These are phyloP conservation scores for Nymphalis polychloros DNA, from an alignment of 2,888 invertebrate species.

Conservation along the genomic window DNA sequence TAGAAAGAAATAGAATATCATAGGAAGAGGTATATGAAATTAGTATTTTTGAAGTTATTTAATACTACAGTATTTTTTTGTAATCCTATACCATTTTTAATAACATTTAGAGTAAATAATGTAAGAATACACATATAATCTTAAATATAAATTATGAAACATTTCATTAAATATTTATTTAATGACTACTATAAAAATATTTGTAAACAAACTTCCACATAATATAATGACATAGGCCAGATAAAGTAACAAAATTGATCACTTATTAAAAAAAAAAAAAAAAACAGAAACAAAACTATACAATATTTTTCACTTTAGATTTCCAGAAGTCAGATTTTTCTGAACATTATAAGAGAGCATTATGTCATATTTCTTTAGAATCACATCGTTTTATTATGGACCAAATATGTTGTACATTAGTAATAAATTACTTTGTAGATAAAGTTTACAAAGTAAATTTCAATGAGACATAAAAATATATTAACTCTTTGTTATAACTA, in stretches of 20 bases:
- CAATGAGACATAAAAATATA: conserved; percentile 7
- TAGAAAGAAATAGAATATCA: not conserved
- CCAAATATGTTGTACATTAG: not conserved
- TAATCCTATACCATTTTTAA: conserved; percentile 1
- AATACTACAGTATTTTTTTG: not conserved
- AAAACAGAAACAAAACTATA: not conserved
- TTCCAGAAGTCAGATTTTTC: not conserved
- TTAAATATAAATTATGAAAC: not conserved
- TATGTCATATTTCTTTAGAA: not conserved
- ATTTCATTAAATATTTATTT: not conserved
- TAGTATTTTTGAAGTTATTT: not conserved
- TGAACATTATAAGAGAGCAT: conserved; percentile 8
- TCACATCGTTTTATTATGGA: conserved; percentile 2
- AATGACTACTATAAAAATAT: conserved; percentile 5
- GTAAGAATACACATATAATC: not conserved
- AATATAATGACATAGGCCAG: not conserved
- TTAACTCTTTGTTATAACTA: conserved; percentile 1
- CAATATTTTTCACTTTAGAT: not conserved
- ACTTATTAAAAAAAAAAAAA: not conserved
- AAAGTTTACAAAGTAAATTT: conserved; percentile 3
- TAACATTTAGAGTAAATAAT: not conserved
- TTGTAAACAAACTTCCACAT: not conserved
- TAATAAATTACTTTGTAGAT: conserved; percentile 8
- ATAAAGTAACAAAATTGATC: not conserved
- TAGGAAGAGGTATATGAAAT: not conserved